A percentile compares a stretch with the other conserved stretches of the same genome.
Evolutionary conservation across 2,797 vertebrate species (phyloP).

Genomic region (Spondyliosoma cantharus): DNA sequence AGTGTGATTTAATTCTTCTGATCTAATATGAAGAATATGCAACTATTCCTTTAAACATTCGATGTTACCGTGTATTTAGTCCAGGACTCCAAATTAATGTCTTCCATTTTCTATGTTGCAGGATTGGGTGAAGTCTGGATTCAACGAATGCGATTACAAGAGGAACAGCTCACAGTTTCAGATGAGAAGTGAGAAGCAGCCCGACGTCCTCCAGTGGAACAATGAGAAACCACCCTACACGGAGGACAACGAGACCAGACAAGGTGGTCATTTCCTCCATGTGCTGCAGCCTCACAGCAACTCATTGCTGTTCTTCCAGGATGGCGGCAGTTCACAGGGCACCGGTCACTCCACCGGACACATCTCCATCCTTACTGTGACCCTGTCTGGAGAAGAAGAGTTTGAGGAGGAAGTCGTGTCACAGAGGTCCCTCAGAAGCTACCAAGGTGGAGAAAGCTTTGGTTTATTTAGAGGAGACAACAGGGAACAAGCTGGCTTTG

Average conservation of each 20-base stretch:
- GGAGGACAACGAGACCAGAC: constrained; percentile 19
- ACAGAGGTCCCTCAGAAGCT: constrained; percentile 51
- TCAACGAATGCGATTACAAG: constrained; percentile 82
- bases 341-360: constrained; percentile 80
- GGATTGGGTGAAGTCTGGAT: constrained; percentile 90
- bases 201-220: constrained; percentile 33
- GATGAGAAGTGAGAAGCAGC: constrained; percentile 61
- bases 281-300: constrained; percentile 43
- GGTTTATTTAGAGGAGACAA: constrained; percentile 65
- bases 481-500: constrained; percentile 36
- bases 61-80: not conserved
- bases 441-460: constrained; percentile 52
- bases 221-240: constrained; percentile 49
- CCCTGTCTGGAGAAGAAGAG: constrained; percentile 82
- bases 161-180: constrained; percentile 68
- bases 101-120: constrained; percentile 61
- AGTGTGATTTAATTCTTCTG: not conserved
- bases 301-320: constrained; percentile 45
- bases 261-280: not conserved
- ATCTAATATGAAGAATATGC: not conserved
- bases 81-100: not conserved
- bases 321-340: constrained; percentile 41
- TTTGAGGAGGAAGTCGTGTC: constrained; percentile 71
- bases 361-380: constrained; percentile 91
- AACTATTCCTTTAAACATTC: not conserved